Base-by-base conservation (phyloP, 2,888 invertebrate genomes). In the Antitype chi region DNA sequence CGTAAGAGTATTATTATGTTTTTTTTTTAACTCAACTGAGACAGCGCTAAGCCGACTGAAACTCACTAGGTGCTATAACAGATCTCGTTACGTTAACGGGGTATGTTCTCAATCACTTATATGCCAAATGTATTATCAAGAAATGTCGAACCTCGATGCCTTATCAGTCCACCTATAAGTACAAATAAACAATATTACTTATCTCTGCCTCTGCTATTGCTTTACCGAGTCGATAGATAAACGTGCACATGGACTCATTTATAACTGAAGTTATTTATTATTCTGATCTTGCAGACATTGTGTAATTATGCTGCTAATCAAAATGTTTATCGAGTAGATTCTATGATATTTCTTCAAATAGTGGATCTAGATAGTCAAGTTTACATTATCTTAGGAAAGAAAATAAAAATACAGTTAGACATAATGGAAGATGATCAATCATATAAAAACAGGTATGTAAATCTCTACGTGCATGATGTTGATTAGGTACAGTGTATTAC, bases 141-240 rank as follows among this genome's bases (percentile, higher is more conserved):
- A 47, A 70, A n/a, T 74, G 69, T 84, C 76, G 68, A 81, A 84
- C 80, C 77, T 73, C 76, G 70, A 77, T 78, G 28, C 68, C 78
- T 87, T 88, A 88, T 88, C 89, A 74, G 60, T 57, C 28, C 78
- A 81, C 70, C 72, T 75, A 78, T 69, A 73, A 4, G 68, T 57
- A 84, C 73, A 85, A 87, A 87, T 82, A 88, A 88, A 88, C 77
- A 80, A 82, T 76, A 80, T 81, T 81, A 76, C 87, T 88, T 88
- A 88, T 88, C 89, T 85, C 80, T 76, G 77, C 76, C 79, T 78
- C 52, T 52, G 68, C 60, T 81, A 84, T 81, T 63, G 74, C 76
- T 82, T 55, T 69, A 69, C 28, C 15, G 73, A 83, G 75, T 88
- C 69, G 74, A 85, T 84, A 88, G 88, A 89, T 89, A 88, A 89